A percentile compares a stretch with the other conserved stretches of the same genome.
phyloP scores from a whole-genome alignment of 2,888 invertebrate species.

The Folsomia candida region DNA sequence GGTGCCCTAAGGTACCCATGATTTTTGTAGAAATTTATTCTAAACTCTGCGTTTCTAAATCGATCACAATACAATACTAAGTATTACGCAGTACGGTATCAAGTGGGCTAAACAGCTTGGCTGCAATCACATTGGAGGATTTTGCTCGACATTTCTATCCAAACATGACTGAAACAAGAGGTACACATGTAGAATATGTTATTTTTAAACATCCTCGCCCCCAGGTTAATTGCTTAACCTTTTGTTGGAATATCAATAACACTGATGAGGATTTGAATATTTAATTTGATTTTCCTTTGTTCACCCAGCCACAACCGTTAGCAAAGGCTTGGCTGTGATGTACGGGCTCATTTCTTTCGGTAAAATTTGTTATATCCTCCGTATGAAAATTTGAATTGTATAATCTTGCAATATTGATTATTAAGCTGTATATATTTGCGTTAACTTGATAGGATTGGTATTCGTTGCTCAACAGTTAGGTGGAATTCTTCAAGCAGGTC shows the following conservation, averaged over 20 bases:
- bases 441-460: no score
- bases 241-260: no score
- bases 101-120: slow-evolving; percentile 87
- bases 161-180: slow-evolving; percentile 53
- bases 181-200: no score
- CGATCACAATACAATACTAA: not conserved
- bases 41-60: not conserved
- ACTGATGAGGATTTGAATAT: no score
- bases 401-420: no score
- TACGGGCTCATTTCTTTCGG: slow-evolving; percentile 75
- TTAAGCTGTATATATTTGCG: no score
- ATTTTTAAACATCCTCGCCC: no score
- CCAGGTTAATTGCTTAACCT: no score
- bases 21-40: not conserved
- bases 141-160: slow-evolving; percentile 34
- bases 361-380: no score
- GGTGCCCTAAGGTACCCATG: not conserved
- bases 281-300: no score
- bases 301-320: slow-evolving; percentile 71
- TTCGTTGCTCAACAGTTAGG: slow-evolving; percentile 84
- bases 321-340: slow-evolving; percentile 67
- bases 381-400: no score
- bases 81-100: slow-evolving; percentile 75
- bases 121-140: slow-evolving; percentile 73
- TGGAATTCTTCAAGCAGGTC: slow-evolving; percentile 72